Base-by-base conservation (phyloP, 2,797 vertebrate genomes). In the Notamacropus eugenii region DNA sequence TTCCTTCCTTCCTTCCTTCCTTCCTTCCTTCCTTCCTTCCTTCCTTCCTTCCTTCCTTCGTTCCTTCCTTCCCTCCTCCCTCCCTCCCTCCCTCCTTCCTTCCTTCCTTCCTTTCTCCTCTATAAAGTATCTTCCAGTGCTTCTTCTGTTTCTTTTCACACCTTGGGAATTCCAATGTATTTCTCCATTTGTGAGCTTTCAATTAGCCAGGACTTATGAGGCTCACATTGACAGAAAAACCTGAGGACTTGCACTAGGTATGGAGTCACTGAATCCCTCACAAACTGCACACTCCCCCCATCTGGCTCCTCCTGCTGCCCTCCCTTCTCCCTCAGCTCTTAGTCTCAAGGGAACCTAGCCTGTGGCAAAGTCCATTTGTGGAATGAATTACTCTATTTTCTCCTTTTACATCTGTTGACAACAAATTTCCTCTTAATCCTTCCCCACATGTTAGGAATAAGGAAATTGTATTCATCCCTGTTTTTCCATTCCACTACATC, bases 391-490 rank as follows among this genome's bases (percentile, higher is more conserved):
- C 74, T 46, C 74, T 27, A 87, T 40, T 87, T 87, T 90, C 40
- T 67, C 95, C 52, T 91, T 54, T 27, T 95, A 52, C 74, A 92
- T 74, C 13, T 90, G 5, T 62, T 50, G 52, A 74, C 11, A 62
- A 27, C 8, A 52, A 94, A 24, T 5, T 95, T 90, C 56, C 94
- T 92, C 56, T 56, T 91, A 96, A 87, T 67, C 87, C 19, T 91
- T 93, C 82, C 93, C 58, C 95, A 91, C 6, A 16, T 5, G n/a
- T 62, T 92, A 94, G 59, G 54, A 62, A 62, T 55, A 31, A 82
- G n/a, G 40, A 94, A 92, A 50, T n/a, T 40, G 3, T 10, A 28
- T 3, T 56, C 9, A 55, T 10, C 5, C 90, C 16, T 28, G 22
- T 50, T 59, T 58, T 9, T 34, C 54, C 29, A 0, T 22, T 57